phyloP scores from a whole-genome alignment of 2,888 invertebrate genomes.

The Pterostichus madidus region DNA sequence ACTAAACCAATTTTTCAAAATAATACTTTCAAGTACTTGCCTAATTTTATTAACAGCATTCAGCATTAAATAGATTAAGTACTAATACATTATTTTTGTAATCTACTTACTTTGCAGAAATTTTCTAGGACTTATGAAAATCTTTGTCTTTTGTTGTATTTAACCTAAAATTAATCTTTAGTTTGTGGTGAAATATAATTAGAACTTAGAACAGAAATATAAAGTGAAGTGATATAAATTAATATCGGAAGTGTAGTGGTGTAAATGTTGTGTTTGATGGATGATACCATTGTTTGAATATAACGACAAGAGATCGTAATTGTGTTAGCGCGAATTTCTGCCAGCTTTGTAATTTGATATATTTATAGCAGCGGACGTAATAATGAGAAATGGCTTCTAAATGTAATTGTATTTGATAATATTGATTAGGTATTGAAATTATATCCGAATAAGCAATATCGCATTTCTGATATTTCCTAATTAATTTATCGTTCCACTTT shows the following conservation, averaged over 20 bases:
- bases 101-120: too few relatives aligned
- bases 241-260: slow-evolving; percentile 1
- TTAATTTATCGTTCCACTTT: background rate
- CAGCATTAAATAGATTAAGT: too few relatives aligned
- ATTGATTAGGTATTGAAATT: slow-evolving; percentile 35
- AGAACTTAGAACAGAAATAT: background rate
- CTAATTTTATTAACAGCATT: too few relatives aligned
- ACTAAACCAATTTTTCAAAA: too few relatives aligned
- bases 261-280: slow-evolving; percentile 24
- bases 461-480: slow-evolving; percentile 25
- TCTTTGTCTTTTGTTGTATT: too few relatives aligned
- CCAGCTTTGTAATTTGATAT: slow-evolving; percentile 46
- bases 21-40: too few relatives aligned
- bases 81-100: too few relatives aligned
- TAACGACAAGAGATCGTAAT: slow-evolving; percentile 23
- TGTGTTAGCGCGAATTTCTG: slow-evolving; percentile 27
- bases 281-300: slow-evolving; percentile 38
- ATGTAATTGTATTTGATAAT: slow-evolving; percentile 36
- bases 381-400: slow-evolving; percentile 44
- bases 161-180: background rate
- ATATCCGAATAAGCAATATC: slow-evolving; percentile 43
- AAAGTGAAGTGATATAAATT: slow-evolving; percentile 20
- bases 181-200: slow-evolving; percentile 5
- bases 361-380: slow-evolving; percentile 17
- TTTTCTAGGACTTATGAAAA: too few relatives aligned